Evolutionary conservation across 2,888 invertebrate species (phyloP).

Genomic region (Cantharis rustica): DNA sequence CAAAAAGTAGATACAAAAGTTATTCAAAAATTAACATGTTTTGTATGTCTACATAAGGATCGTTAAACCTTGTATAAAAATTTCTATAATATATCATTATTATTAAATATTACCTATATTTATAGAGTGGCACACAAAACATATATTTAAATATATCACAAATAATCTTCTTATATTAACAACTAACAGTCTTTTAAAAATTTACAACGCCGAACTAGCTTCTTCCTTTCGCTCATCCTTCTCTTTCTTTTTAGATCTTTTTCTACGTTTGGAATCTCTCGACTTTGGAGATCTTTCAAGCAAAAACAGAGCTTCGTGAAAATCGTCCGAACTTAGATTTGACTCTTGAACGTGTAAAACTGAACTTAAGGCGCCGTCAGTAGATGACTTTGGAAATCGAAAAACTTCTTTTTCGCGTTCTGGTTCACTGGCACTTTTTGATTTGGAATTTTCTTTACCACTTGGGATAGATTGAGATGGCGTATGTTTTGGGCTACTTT

Average conservation of each 20-base stretch:
- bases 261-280: conserved; percentile 56
- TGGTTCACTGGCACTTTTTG: conserved; percentile 60
- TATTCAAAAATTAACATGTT: conserved; percentile 24
- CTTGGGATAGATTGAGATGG: conserved; percentile 36
- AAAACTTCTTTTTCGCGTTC: conserved; percentile 60
- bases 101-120: not conserved
- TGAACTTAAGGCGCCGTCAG: conserved; percentile 63
- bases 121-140: conserved; percentile 26
- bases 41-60: conserved; percentile 8
- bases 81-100: conserved; percentile 9
- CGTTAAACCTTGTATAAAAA: conserved; percentile 22
- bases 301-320: conserved; percentile 63
- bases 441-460: conserved; percentile 50
- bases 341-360: conserved; percentile 63
- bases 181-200: conserved; percentile 44
- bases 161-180: conserved; percentile 43
- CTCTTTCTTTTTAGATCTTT: conserved; percentile 57
- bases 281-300: conserved; percentile 60
- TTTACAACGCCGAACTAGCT: conserved; percentile 58
- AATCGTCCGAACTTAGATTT: conserved; percentile 62
- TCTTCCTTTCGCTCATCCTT: conserved; percentile 56
- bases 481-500: conserved; percentile 46
- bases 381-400: conserved; percentile 62
- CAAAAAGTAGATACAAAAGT: conserved; percentile 27
- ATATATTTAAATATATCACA: conserved; percentile 41